Evolutionary conservation across 37 sponge, comb jelly and placozoan genomes (phyloP), one percentile per base, ranked within the genome.

Genomic region (Oopsacas minuta): DNA sequence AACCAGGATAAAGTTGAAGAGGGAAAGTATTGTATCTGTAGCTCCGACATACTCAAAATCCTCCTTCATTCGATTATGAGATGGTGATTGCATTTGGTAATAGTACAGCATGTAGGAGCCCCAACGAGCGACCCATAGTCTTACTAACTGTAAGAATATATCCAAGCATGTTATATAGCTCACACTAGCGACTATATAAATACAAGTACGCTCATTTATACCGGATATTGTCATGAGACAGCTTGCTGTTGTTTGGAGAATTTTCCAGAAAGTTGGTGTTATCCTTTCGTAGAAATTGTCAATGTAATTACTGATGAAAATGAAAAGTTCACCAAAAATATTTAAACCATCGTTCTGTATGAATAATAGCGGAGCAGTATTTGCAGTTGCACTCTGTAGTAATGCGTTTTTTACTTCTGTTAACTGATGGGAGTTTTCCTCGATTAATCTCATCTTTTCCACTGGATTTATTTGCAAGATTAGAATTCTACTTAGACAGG

Each of bases 51-150:
- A 61, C 75, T 61, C 75, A 12, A 61, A 61, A 61, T 61, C 75
- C 22, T n/a, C 30, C 28, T 61, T 61, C 7, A 61, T 12, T 3
- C 30, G 20, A 12, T 12, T 61, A 61, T 61, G 75, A 61, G 75
- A 61, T 61, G 75, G 75, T 61, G 75, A 61, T 34, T 61, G 75
- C 75, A 61, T 61, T 61, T 61, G 75, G 75, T 61, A 61, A 61
- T 61, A 61, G 22, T 61, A 61, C 75, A 61, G 75, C 75, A 61
- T 61, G 22, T 61, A 61, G 22, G 75, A 3, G 7, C 75, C 75
- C 75, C 75, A 61, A 32, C 75, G 22, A 25, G 75, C 30, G 22
- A 61, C 75, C 75, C 75, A 61, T 61, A 61, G 30, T n/a, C 75
- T 25, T 34, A 61, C 28, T n/a, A 61, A 61, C 30, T 25, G 75